Base-by-base conservation (phyloP, 92 coral and sea anemone genomes). In the Siderastrea radians region DNA sequence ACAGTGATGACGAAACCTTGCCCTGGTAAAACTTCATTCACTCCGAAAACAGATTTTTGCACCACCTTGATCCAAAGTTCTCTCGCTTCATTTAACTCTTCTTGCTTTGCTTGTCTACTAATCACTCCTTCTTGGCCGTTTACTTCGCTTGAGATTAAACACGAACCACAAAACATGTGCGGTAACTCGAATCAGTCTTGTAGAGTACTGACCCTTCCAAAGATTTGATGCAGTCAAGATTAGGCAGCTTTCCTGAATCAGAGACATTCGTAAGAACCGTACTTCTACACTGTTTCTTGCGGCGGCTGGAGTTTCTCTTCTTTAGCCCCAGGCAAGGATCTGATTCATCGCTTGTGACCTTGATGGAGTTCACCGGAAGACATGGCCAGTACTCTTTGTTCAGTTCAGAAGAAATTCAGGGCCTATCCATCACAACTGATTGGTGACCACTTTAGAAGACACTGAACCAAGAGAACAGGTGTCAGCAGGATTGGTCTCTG, bases 161-260 rank as follows among this genome's bases (percentile, higher is more conserved):
- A 74, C 65, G 49, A 86, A 86, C 53, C 82, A 87, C 64, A 82
- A 63, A 2, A 87, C 91, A 75, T 71, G 69, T 59, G 91, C 91
- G n/a, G 91, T 87, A 14, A 91, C 88, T 81, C 94, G 75, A 38
- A 87, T 46, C 64, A 87, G 49, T 69, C 80, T 60, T 53, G 79
- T 50, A 91, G 51, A 70, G 65, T 74, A 78, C 94, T 86, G 84
- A 68, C 49, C 51, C 53, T 79, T 47, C 75, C 63, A 74, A 65
- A 8, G 75, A 75, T 13, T 87, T 52, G 17, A 87, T 45, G 71
- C 81, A 61, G 5, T 83, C 78, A 66, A 78, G 72, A 50, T 66
- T 61, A 16, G 61, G 78, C 19, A 10, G 8, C 79, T 2, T 19
- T 65, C 45, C 65, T 75, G 11, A 63, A 72, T 52, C 3, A n/a